Evolutionary conservation across 2,113 vertebrate species (phyloP).

Genomic region (Peromyscus californicus): DNA sequence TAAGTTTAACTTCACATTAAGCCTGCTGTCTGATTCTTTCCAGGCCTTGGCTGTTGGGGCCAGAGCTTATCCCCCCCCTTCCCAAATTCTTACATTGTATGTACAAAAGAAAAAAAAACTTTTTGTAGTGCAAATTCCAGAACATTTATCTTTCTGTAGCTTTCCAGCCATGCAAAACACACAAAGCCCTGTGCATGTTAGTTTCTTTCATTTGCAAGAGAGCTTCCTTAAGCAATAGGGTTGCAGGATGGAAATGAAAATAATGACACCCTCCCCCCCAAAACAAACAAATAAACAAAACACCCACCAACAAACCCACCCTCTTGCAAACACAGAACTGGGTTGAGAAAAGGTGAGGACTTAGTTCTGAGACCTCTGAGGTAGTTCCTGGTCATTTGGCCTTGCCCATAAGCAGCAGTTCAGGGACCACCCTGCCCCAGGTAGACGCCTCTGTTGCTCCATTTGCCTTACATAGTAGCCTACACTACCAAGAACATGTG

Average conservation of each 20-base stretch:
- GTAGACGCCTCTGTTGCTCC: not conserved
- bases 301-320: not conserved
- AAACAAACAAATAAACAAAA: not conserved
- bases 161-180: conserved; percentile 14
- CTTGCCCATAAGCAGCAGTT: not conserved
- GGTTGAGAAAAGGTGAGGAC: not conserved
- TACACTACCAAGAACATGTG: not conserved
- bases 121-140: conserved; percentile 12
- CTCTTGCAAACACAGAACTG: not conserved
- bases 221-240: not conserved
- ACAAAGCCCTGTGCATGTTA: not conserved
- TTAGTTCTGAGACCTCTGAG: not conserved
- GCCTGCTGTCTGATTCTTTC: conserved; percentile 51
- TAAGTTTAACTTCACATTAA: conserved; percentile 66
- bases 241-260: not conserved
- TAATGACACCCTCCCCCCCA: not conserved
- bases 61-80: not conserved
- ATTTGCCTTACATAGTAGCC: not conserved
- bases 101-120: not conserved
- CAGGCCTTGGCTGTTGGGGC: conserved; percentile 14
- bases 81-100: conserved; percentile 10
- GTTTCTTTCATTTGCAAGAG: conserved; percentile 9
- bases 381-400: not conserved
- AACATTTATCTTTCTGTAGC: not conserved
- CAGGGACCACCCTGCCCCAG: not conserved